Percentiles rank a stretch among this genome's conserved stretches.
Conservation (phyloP, 2,797 vertebrate species). For the Kryptolebias ocellatus region DNA sequence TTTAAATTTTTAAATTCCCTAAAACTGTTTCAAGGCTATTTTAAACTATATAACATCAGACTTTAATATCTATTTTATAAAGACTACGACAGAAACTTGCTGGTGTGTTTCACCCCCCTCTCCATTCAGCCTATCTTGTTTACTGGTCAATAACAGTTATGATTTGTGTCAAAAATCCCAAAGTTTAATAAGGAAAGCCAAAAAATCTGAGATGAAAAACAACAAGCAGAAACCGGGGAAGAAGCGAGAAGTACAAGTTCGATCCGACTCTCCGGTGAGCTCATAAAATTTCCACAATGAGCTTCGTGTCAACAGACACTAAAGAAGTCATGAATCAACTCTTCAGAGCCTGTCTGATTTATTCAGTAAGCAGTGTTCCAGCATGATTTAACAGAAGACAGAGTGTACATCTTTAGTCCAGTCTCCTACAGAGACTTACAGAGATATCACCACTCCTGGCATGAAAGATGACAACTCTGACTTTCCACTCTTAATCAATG, state of each 20-base stretch:
- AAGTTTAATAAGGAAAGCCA: too few relatives aligned
- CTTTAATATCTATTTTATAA: too few relatives aligned
- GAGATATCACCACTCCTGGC: constrained; percentile 67
- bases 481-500: constrained; percentile 77
- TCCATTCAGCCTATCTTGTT: too few relatives aligned
- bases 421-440: constrained; percentile 66
- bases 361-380: constrained; percentile 34
- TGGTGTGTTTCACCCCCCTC: too few relatives aligned
- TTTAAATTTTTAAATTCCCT: too few relatives aligned
- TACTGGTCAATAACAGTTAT: too few relatives aligned
- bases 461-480: constrained; percentile 77
- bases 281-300: background rate
- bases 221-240: background rate
- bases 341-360: constrained; percentile 38
- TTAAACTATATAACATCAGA: too few relatives aligned
- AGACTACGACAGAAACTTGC: too few relatives aligned
- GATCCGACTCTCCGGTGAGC: background rate
- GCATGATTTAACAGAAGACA: constrained; percentile 51
- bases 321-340: background rate
- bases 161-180: too few relatives aligned
- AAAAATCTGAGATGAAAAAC: background rate
- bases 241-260: background rate
- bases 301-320: background rate
- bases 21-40: too few relatives aligned
- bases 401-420: constrained; percentile 37